Conservation (phyloP, 2,888 invertebrate species). For the Boloria euphrosyne region DNA sequence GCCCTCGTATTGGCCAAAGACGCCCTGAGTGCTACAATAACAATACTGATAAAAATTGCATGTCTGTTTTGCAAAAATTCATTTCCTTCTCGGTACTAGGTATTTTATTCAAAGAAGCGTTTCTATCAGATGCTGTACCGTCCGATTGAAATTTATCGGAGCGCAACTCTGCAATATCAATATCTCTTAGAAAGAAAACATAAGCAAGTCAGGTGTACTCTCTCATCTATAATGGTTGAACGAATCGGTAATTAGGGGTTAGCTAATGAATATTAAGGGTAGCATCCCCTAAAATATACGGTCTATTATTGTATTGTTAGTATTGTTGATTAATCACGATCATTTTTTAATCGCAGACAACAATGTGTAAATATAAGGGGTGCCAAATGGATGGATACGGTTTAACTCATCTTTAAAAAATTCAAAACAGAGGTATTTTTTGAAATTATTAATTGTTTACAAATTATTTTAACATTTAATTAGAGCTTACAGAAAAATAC, state of each 20-base stretch:
- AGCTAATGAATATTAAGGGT: slow-evolving; percentile 77
- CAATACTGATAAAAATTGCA: not conserved
- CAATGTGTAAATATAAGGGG: slow-evolving; percentile 47
- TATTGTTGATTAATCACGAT: slow-evolving; percentile 67
- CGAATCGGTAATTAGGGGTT: slow-evolving; percentile 72
- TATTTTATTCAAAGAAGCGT: slow-evolving; percentile 17
- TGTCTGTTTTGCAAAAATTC: slow-evolving; percentile 31
- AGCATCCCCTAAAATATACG: slow-evolving; percentile 58
- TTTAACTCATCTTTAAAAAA: not conserved
- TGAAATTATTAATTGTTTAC: not conserved
- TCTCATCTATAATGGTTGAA: slow-evolving; percentile 66
- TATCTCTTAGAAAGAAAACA: slow-evolving; percentile 62
- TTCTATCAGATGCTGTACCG: slow-evolving; percentile 54
- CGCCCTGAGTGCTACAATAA: too few relatives aligned
- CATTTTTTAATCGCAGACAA: slow-evolving; percentile 60
- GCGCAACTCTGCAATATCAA: slow-evolving; percentile 69
- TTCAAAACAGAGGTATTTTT: slow-evolving; percentile 1
- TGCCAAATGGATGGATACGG: slow-evolving; percentile 27
- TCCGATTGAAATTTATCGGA: slow-evolving; percentile 61
- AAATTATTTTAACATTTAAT: slow-evolving; percentile 21
- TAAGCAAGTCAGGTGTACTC: slow-evolving; percentile 72
- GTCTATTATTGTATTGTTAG: slow-evolving; percentile 51
- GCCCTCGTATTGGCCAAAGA: too few relatives aligned
- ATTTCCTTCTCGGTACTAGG: not conserved
- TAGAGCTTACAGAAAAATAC: too few relatives aligned